A percentile compares a stretch with the other conserved stretches of the same genome.
Conservation (phyloP, 2,797 vertebrate genomes). For the Adelosebastes latens region DNA sequence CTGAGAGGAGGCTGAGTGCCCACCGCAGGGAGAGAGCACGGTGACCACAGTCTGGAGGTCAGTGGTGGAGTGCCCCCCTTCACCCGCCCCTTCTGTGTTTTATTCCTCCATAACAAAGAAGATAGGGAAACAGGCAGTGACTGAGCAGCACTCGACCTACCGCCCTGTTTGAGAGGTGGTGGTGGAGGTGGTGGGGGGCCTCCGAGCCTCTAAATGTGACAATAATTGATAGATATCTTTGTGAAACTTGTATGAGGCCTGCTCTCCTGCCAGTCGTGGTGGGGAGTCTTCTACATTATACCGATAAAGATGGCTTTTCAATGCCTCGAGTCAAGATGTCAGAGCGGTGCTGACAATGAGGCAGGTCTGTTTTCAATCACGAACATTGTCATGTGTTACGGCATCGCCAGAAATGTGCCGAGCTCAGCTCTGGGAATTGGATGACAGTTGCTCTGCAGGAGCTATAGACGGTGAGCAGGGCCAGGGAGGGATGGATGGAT, state of each 20-base stretch:
- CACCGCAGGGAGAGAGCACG: slow-evolving; percentile 45
- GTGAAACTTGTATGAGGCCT: slow-evolving; percentile 37
- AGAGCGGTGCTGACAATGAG: slow-evolving; percentile 64
- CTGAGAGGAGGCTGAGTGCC: slow-evolving; percentile 46
- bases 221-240: slow-evolving; percentile 70
- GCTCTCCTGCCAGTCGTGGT: slow-evolving; percentile 43
- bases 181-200: background rate
- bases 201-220: slow-evolving; percentile 59
- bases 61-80: slow-evolving; percentile 57
- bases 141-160: slow-evolving; percentile 70
- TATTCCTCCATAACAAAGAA: slow-evolving; percentile 78
- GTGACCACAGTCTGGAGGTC: slow-evolving; percentile 80
- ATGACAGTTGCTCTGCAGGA: slow-evolving; percentile 66
- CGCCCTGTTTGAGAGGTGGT: slow-evolving; percentile 27
- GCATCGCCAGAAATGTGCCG: slow-evolving; percentile 74
- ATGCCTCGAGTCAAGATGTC: slow-evolving; percentile 57
- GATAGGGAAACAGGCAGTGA: slow-evolving; percentile 70
- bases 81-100: slow-evolving; percentile 67
- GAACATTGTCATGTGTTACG: slow-evolving; percentile 67
- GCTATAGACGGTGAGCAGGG: slow-evolving; percentile 60
- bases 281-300: slow-evolving; percentile 51
- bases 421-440: slow-evolving; percentile 79
- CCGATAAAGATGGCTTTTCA: slow-evolving; percentile 53
- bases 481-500: slow-evolving; percentile 53
- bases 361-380: slow-evolving; percentile 78